These are phyloP conservation scores for Meganola albula DNA, from an alignment of 2,888 invertebrate species.

Conservation along the genomic window DNA sequence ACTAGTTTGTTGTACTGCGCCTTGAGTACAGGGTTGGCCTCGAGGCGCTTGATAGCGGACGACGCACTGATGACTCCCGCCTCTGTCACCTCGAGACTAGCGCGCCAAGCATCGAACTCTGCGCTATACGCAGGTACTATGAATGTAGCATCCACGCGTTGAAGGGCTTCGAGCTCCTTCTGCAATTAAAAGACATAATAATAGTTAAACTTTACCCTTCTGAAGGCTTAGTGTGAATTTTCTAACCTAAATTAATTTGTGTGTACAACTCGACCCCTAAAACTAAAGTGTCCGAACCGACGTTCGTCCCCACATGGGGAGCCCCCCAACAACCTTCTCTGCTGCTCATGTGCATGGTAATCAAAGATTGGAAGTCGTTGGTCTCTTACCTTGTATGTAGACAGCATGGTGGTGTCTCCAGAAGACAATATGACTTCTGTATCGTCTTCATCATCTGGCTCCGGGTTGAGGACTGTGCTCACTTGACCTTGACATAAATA, in stretches of 20 bases:
- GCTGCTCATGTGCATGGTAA: too few relatives aligned
- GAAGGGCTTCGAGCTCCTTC: conserved; percentile 84
- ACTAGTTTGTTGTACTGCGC: conserved; percentile 82
- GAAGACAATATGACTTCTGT: conserved; percentile 83
- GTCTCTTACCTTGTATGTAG: conserved; percentile 71
- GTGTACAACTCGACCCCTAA: too few relatives aligned
- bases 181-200: conserved; percentile 32
- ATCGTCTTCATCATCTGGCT: conserved; percentile 84
- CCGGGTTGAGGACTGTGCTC: conserved; percentile 82
- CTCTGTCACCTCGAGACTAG: conserved; percentile 44
- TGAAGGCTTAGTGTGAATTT: too few relatives aligned
- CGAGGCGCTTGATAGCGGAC: conserved; percentile 43
- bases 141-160: conserved; percentile 85
- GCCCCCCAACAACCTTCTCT: too few relatives aligned
- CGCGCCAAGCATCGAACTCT: conserved; percentile 65
- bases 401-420: conserved; percentile 82
- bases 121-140: conserved; percentile 80
- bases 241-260: too few relatives aligned
- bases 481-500: conserved; percentile 74
- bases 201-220: too few relatives aligned
- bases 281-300: too few relatives aligned
- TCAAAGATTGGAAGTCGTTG: too few relatives aligned
- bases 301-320: too few relatives aligned
- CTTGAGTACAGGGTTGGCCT: conserved; percentile 66
- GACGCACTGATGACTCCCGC: conserved; percentile 34